Evolutionary conservation across 2,797 vertebrate species (phyloP).

Genomic region (Lagorchestes hirsutus): DNA sequence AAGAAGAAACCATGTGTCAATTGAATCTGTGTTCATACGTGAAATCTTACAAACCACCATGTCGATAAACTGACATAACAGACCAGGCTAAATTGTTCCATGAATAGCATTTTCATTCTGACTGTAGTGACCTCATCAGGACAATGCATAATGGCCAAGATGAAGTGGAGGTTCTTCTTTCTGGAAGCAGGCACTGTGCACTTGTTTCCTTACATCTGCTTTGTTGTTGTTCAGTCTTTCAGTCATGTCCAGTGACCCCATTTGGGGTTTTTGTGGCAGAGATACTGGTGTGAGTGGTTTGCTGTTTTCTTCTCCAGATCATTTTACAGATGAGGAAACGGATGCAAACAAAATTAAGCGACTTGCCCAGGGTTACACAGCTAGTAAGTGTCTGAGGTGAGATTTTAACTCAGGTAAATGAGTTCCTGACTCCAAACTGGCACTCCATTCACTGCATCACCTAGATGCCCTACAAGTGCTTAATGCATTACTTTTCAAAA

Average conservation of each 20-base stretch:
- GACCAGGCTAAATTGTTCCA: neutral
- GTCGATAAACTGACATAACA: neutral
- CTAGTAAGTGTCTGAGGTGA: neutral
- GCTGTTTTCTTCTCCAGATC: neutral
- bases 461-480: neutral
- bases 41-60: neutral
- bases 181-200: neutral
- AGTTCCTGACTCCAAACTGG: neutral
- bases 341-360: neutral
- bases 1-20: neutral
- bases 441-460: neutral
- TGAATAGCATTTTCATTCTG: neutral
- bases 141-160: neutral
- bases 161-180: neutral
- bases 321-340: neutral
- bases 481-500: neutral
- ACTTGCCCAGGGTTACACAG: neutral
- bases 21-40: neutral
- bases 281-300: neutral
- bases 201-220: neutral
- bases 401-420: neutral
- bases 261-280: neutral
- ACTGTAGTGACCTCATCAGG: neutral
- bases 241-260: neutral
- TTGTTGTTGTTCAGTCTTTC: neutral